Evolutionary conservation across 2,113 vertebrate genomes (phyloP).

Genomic region (Pterocles gutturalis): DNA sequence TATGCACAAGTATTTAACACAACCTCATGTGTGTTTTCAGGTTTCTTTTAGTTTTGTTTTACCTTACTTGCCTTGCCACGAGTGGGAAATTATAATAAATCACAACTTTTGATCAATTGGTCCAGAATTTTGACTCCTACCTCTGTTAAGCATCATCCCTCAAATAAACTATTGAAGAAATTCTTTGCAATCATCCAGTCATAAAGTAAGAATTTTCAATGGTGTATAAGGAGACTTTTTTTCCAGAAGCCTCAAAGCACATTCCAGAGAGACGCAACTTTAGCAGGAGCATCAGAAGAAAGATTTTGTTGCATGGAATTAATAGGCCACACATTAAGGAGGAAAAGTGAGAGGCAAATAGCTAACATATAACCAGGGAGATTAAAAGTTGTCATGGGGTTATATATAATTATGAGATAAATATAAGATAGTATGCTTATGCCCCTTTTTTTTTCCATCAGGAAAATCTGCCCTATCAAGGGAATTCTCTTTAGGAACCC

Average conservation of each 20-base stretch:
- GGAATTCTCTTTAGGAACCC: fast-evolving
- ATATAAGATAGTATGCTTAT: neutral
- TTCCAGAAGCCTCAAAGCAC: neutral
- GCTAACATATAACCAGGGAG: fast-evolving
- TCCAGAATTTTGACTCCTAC: neutral
- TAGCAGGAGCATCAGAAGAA: neutral
- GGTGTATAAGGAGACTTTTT: neutral
- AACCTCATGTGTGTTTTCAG: fast-evolving
- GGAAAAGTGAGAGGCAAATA: neutral
- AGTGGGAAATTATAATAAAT: neutral
- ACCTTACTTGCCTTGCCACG: neutral
- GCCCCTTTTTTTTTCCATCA: neutral
- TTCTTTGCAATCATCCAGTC: neutral
- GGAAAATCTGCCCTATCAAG: neutral
- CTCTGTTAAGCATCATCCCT: neutral
- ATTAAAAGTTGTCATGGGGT: neutral
- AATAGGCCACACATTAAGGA: neutral
- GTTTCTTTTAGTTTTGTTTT: neutral
- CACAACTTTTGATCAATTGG: neutral
- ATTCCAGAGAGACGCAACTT: neutral
- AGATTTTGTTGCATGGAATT: neutral
- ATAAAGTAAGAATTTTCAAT: neutral
- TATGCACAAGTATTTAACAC: neutral
- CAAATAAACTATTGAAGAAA: neutral
- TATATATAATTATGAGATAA: neutral